phyloP scores from a whole-genome alignment of 2,113 vertebrate genomes.

The Ascaphus truei region DNA sequence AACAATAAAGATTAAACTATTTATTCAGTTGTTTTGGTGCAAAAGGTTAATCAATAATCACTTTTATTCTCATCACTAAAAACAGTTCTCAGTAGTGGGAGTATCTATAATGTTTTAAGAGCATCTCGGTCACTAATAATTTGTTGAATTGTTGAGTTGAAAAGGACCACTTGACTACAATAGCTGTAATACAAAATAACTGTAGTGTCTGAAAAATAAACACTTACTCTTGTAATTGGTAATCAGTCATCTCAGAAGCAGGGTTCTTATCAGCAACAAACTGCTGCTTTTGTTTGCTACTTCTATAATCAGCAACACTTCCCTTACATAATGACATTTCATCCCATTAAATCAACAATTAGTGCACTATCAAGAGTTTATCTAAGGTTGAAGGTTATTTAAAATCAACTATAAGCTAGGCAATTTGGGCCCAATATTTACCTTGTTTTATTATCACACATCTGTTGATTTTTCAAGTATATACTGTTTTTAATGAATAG shows the following conservation, averaged over 20 bases:
- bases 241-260: slow-evolving; percentile 47
- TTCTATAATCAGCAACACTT: slow-evolving; percentile 46
- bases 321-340: slow-evolving; percentile 40
- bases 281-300: slow-evolving; percentile 47
- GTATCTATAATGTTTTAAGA: slow-evolving; percentile 8
- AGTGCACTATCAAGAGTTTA: slow-evolving; percentile 53
- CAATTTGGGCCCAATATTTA: slow-evolving; percentile 64
- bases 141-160: slow-evolving; percentile 9
- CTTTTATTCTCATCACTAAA: no score
- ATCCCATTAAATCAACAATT: slow-evolving; percentile 45
- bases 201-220: slow-evolving; percentile 31
- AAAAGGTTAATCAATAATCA: no score
- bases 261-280: slow-evolving; percentile 47
- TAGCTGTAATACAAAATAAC: slow-evolving; percentile 8
- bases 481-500: slow-evolving; percentile 45
- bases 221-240: slow-evolving; percentile 34
- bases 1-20: neutral
- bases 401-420: slow-evolving; percentile 39
- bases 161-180: slow-evolving; percentile 35
- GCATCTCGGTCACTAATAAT: neutral
- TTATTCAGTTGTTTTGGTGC: no score
- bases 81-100: no score
- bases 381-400: slow-evolving; percentile 47
- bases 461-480: slow-evolving; percentile 53
- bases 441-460: slow-evolving; percentile 55